A percentile compares a stretch with the other conserved stretches of the same genome.
phyloP scores from a whole-genome alignment of 2,797 vertebrate genomes.

The Acrossocheilus fasciatus region DNA sequence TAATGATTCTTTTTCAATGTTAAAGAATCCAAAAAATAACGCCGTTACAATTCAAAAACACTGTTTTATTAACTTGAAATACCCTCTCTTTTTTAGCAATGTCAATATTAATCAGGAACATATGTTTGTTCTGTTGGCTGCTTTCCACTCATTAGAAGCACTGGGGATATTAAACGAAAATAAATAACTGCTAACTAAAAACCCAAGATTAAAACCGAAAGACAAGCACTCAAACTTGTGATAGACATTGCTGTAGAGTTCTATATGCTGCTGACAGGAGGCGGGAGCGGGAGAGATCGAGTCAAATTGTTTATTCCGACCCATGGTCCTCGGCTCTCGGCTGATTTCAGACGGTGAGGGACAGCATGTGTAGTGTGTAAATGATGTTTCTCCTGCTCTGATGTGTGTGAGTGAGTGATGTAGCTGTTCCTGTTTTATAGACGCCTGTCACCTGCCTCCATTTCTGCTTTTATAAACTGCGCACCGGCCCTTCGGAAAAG shows the following conservation, averaged over 20 bases:
- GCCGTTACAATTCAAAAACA: neutral
- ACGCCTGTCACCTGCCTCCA: conserved; percentile 60
- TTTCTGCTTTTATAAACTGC: conserved; percentile 65
- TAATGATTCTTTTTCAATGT: neutral
- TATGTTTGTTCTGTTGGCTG: conserved; percentile 76
- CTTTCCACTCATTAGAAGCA: conserved; percentile 77
- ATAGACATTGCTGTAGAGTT: conserved; percentile 58
- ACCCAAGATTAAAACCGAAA: conserved; percentile 47
- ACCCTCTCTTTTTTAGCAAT: conserved; percentile 71
- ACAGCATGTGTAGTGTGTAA: conserved; percentile 53
- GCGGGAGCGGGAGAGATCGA: conserved; percentile 33
- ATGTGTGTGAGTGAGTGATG: conserved; percentile 57
- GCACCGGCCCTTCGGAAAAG: conserved; percentile 68
- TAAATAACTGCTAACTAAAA: conserved; percentile 31
- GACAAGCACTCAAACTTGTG: conserved; percentile 32
- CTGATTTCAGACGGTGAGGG: conserved; percentile 53
- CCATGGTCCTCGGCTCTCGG: conserved; percentile 40
- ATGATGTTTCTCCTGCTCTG: conserved; percentile 53
- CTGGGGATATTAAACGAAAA: conserved; percentile 49
- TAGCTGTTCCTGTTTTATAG: conserved; percentile 57
- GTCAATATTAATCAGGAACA: conserved; percentile 77
- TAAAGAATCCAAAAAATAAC: neutral
- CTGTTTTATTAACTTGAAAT: conserved; percentile 30
- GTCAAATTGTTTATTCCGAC: conserved; percentile 57
- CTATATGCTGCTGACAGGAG: conserved; percentile 54